A percentile compares a stretch with the other conserved stretches of the same genome.
Conservation (phyloP, 2,797 vertebrate genomes). For the Thripadectes ignobilis region DNA sequence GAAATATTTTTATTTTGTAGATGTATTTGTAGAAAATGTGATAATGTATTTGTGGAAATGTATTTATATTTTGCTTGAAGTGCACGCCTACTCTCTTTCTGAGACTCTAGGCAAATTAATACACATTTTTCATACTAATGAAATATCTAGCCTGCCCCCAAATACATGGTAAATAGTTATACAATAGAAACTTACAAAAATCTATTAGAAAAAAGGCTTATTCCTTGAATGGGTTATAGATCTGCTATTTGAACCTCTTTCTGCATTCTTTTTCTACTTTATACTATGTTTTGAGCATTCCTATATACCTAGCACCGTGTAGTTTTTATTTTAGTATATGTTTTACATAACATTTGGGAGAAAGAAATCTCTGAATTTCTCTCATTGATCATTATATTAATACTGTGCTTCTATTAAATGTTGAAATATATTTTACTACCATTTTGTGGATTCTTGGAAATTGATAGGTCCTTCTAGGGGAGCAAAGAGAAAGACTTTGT, state of each 20-base stretch:
- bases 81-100: neutral
- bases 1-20: neutral
- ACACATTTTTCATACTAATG: neutral
- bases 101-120: neutral
- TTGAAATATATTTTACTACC: neutral
- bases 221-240: neutral
- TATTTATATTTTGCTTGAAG: neutral
- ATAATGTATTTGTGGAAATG: neutral
- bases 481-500: neutral
- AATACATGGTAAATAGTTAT: neutral
- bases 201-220: rapidly evolving
- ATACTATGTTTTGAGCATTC: neutral
- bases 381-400: neutral
- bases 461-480: neutral
- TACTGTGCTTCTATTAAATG: neutral
- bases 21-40: neutral
- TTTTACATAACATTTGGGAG: neutral
- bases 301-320: rapidly evolving
- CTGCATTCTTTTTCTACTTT: neutral
- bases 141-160: neutral
- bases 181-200: neutral
- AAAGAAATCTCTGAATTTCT: neutral
- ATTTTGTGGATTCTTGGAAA: neutral
- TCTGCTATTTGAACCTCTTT: neutral
- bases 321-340: neutral